Percentiles rank a stretch among this genome's conserved stretches.
phyloP scores from a whole-genome alignment of 2,888 invertebrate species.

The Platypus cylindrus region DNA sequence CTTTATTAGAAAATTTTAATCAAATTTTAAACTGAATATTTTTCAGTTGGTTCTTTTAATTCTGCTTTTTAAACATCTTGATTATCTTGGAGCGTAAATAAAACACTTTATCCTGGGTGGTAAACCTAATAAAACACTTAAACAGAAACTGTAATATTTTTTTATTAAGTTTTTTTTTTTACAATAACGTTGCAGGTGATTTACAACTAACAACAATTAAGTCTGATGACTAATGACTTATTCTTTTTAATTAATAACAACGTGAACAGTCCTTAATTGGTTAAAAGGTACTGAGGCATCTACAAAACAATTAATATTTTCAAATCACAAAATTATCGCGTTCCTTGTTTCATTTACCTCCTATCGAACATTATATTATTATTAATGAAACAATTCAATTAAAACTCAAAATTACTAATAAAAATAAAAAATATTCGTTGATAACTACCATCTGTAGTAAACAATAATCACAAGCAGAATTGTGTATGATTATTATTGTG shows the following conservation, averaged over 20 bases:
- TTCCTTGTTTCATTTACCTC: conserved; percentile 30
- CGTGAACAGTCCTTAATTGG: conserved; percentile 39
- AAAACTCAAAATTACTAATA: too few species aligned
- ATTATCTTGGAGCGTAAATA: background rate
- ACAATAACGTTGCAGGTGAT: conserved; percentile 35
- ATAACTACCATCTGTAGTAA: conserved; percentile 15
- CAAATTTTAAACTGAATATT: too few species aligned
- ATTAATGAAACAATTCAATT: too few species aligned
- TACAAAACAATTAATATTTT: too few species aligned
- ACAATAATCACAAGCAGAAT: conserved; percentile 14
- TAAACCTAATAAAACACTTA: conserved; percentile 10
- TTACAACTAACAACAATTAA: conserved; percentile 36
- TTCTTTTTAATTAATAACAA: conserved; percentile 34
- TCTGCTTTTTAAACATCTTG: background rate
- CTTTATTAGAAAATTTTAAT: too few species aligned
- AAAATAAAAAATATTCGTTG: conserved; percentile 15
- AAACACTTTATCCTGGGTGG: too few species aligned
- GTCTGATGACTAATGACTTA: conserved; percentile 31
- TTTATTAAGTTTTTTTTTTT: conserved; percentile 34
- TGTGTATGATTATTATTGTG: conserved; percentile 4
- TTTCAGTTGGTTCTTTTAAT: too few species aligned
- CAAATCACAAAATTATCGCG: too few species aligned
- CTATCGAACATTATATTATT: too few species aligned
- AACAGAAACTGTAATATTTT: conserved; percentile 34
- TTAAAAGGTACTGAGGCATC: conserved; percentile 38